Conservation (phyloP, 2,113 vertebrate species). For the Brachyhypopomus gauderio region DNA sequence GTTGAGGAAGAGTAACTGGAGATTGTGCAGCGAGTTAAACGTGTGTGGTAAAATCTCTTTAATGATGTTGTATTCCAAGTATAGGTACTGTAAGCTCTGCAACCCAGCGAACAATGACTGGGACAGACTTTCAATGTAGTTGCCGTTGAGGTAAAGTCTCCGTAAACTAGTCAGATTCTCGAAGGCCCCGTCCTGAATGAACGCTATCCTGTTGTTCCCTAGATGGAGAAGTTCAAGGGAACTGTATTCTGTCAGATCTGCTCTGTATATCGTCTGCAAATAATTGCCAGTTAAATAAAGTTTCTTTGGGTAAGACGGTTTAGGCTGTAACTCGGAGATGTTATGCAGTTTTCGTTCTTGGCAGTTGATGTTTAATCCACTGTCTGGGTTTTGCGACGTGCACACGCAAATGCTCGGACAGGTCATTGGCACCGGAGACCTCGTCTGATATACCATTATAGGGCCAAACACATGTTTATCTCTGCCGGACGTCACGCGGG, state of each 20-base stretch:
- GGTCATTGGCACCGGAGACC: constrained; percentile 88
- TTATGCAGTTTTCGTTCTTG: constrained; percentile 94
- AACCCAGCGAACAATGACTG: constrained; percentile 88
- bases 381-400: constrained; percentile 92
- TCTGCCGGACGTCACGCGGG: constrained; percentile 85
- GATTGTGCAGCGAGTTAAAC: constrained; percentile 88
- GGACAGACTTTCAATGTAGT: constrained; percentile 93
- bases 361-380: constrained; percentile 93
- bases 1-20: constrained; percentile 95
- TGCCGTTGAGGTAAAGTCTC: constrained; percentile 95
- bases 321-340: constrained; percentile 90
- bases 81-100: constrained; percentile 94
- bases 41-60: constrained; percentile 92
- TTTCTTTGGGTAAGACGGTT: constrained; percentile 94
- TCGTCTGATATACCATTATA: constrained; percentile 98
- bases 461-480: constrained; percentile 95
- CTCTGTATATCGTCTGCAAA: constrained; percentile 87
- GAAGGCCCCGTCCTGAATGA: constrained; percentile 94
- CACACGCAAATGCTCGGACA: constrained; percentile 92
- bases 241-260: constrained; percentile 86
- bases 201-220: constrained; percentile 93
- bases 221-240: constrained; percentile 93
- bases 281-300: constrained; percentile 97
- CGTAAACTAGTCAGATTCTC: constrained; percentile 92
- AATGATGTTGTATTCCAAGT: constrained; percentile 98